Evolutionary conservation across 2,888 invertebrate genomes (phyloP).

Genomic region (Embidobia sp.): DNA sequence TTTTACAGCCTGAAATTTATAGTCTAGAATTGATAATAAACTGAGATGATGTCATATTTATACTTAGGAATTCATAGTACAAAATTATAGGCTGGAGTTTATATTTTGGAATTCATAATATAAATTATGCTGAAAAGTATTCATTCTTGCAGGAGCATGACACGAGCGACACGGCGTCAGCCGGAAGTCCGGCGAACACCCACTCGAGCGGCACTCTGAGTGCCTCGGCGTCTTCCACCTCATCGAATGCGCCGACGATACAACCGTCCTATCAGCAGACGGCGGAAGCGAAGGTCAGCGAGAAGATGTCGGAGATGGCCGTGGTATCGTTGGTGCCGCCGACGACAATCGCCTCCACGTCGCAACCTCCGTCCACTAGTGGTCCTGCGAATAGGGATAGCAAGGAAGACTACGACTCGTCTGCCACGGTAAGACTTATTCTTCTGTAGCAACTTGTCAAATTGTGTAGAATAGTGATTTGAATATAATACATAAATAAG

Average conservation of each 20-base stretch:
- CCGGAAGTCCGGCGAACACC: conserved; percentile 82
- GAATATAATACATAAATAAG: no score
- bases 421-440: conserved; percentile 82
- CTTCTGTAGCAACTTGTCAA: no score
- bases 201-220: conserved; percentile 74
- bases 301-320: conserved; percentile 75
- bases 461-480: not conserved
- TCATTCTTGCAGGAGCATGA: conserved; percentile 84
- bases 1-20: no score
- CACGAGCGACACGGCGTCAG: conserved; percentile 87
- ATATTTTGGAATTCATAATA: no score
- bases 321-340: conserved; percentile 75
- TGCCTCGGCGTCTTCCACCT: conserved; percentile 70
- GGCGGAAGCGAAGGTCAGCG: conserved; percentile 73
- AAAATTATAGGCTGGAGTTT: no score
- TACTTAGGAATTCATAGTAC: no score
- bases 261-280: conserved; percentile 73
- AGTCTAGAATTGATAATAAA: no score
- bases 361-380: conserved; percentile 74
- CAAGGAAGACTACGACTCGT: conserved; percentile 84
- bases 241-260: conserved; percentile 68
- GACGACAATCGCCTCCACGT: conserved; percentile 70
- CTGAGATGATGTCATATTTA: no score
- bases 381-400: conserved; percentile 69
- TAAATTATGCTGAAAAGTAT: no score